Evolutionary conservation across 2,888 invertebrate genomes (phyloP), one percentile per base, ranked within the genome.

Genomic region (Boloria selene): DNA sequence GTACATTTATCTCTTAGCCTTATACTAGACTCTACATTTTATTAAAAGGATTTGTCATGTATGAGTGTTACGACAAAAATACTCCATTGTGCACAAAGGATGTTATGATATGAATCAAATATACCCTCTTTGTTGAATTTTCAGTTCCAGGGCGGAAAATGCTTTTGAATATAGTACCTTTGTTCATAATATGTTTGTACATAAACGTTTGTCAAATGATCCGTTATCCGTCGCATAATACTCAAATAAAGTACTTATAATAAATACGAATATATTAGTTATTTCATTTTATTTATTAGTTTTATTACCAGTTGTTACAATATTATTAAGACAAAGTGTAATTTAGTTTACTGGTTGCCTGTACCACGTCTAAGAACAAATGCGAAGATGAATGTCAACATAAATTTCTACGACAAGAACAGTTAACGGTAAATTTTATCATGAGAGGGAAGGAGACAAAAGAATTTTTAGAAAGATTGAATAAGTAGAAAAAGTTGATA

Each of bases 41-140:
- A 45, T 56, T 45, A 53, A 53, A 53, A 26, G 16, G 5, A 16
- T 53, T 53, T 55, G 18, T 14, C 42, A 14, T 54, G 3, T 3
- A 26, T 1, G 22, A 45, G 5, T 2, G 13, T 13, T 56, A n/a
- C n/a, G 55, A 56, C 44, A 45, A 56, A 18, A 56, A 45, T 38
- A 7, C 31, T 16, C 5, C 45, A 45, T n/a, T 16, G 16, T 22
- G 56, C 45, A 62, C 62, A 62, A 62, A 62, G 18, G 47, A 55
- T 49, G 45, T 54, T 62, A 31, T 31, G 62, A 62, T 52, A 54
- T 55, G 54, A 62, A 62, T 62, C 54, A 62, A 55, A 62, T 62
- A 62, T 62, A 14, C 6, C 10, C 17, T 13, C 54, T 42, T 47
- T 62, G 47, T 54, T 47, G 54, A 54, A 62, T 38, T 55, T 56